A percentile compares a stretch with the other conserved stretches of the same genome.
phyloP scores from a whole-genome alignment of 2,113 vertebrate species.

The Lagopus leucura region DNA sequence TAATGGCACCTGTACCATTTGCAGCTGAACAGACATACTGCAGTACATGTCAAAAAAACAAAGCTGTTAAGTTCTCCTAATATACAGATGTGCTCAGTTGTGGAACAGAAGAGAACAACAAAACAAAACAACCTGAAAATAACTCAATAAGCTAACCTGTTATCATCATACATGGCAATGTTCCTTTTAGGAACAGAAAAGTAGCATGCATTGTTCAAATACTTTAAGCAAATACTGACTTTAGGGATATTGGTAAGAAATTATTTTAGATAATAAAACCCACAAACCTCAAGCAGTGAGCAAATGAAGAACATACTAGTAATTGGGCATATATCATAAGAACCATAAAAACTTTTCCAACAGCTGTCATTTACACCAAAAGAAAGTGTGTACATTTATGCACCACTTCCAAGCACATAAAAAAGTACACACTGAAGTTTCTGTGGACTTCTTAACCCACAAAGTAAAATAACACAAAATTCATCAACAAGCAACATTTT shows the following conservation, averaged over 20 bases:
- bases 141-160: conserved; percentile 64
- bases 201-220: conserved; percentile 76
- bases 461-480: conserved; percentile 73
- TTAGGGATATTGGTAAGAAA: conserved; percentile 70
- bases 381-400: conserved; percentile 68
- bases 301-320: conserved; percentile 67
- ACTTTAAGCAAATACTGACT: conserved; percentile 69
- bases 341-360: conserved; percentile 62
- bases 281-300: conserved; percentile 62
- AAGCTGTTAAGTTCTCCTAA: conserved; percentile 60
- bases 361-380: conserved; percentile 70
- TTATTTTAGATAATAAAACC: conserved; percentile 68
- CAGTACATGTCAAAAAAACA: conserved; percentile 66
- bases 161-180: conserved; percentile 50
- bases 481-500: conserved; percentile 70
- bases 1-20: conserved; percentile 72
- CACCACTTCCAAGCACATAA: conserved; percentile 79
- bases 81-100: conserved; percentile 66
- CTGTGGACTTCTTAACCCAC: conserved; percentile 32
- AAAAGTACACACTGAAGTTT: conserved; percentile 68
- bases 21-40: conserved; percentile 73
- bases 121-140: conserved; percentile 42
- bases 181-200: conserved; percentile 64
- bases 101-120: conserved; percentile 10
- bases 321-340: conserved; percentile 63